phyloP scores from a whole-genome alignment of 2,113 vertebrate species.

The Australoheros scitulus region DNA sequence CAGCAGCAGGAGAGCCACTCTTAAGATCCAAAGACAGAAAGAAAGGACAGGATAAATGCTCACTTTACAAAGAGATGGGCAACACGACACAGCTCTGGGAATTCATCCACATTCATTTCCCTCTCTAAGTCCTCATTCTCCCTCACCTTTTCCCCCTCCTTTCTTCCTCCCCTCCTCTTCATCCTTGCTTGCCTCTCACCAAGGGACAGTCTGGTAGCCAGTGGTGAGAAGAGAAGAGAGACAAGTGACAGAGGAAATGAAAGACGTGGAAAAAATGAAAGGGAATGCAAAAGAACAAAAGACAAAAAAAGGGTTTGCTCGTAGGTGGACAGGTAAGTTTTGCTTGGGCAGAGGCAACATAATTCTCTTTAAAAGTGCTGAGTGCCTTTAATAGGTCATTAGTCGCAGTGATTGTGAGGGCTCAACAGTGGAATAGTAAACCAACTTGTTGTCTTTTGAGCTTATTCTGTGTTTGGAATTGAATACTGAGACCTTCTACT shows the following conservation, averaged over 20 bases:
- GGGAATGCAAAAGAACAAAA: slow-evolving; percentile 62
- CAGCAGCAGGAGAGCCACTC: not conserved
- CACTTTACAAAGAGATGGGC: slow-evolving; percentile 15
- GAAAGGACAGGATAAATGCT: not conserved
- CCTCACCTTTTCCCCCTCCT: slow-evolving; percentile 38
- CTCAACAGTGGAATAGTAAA: slow-evolving; percentile 40
- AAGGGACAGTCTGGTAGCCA: slow-evolving; percentile 64
- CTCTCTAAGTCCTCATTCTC: slow-evolving; percentile 33
- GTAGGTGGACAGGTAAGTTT: slow-evolving; percentile 62
- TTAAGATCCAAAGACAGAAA: slow-evolving; percentile 15
- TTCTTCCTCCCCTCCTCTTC: slow-evolving; percentile 46
- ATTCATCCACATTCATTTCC: slow-evolving; percentile 43
- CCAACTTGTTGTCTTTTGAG: slow-evolving; percentile 38
- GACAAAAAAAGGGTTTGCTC: slow-evolving; percentile 46
- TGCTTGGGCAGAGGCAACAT: not conserved
- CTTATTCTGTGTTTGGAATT: slow-evolving; percentile 2
- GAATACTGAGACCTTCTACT: slow-evolving; percentile 23
- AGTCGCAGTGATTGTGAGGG: slow-evolving; percentile 12
- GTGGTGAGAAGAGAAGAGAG: slow-evolving; percentile 28
- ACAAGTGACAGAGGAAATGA: slow-evolving; percentile 42
- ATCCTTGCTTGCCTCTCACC: slow-evolving; percentile 51
- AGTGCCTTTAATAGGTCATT: slow-evolving; percentile 25
- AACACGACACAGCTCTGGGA: slow-evolving; percentile 31
- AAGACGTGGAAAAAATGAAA: slow-evolving; percentile 53
- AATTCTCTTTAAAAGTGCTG: slow-evolving; percentile 21